Evolutionary conservation across 2,797 vertebrate species (phyloP), one percentile per base, ranked within the genome.

Genomic region (Darevskia nairensis): DNA sequence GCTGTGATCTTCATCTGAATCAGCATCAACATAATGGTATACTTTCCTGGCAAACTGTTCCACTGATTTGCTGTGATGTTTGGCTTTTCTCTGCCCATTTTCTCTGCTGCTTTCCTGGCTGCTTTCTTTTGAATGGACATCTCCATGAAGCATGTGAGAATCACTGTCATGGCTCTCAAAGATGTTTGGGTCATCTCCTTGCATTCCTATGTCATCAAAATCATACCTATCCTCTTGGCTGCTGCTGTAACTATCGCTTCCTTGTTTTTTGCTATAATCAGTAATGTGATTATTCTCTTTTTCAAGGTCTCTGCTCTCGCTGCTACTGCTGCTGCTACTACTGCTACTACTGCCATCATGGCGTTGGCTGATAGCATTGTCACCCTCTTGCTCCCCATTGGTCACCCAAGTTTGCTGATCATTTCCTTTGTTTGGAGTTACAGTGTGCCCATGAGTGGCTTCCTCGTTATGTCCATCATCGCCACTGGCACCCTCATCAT

Each of bases 401-500:
- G 81, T 79, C 74, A 89, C 87, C 35, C 88, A 76, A 0, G 32
- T 61, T 41, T 76, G 84, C 44, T 3, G 87, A 9, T 94, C 74
- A 0, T 87, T 92, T 25, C 29, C 85, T 74, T 78, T 32, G 0
- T 86, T 69, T 0, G 86, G 79, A 13, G 87, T 80, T 6, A 27
- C 68, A 21, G 83, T 25, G 0, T 91, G 89, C 35, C 80, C 82
- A 9, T 78, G 21, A 23, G 88, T 90, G 23, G 80, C 92, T 8
- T 90, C 80, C 69, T 86, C 2, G 0, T 81, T 89, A 4, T 96
- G 91, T 80, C 89, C 90, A 1, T 94, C 96, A 0, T 97, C 96
- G 7, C 96, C 96, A 0, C 96, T 97, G 46, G 95, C 94, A 0
- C 96, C 96, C 91, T 97, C 97, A 46, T 97, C 96, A 7, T 95